Base-by-base conservation (phyloP, 1,140 invertebrate species). In the Bathynomus jamesi region DNA sequence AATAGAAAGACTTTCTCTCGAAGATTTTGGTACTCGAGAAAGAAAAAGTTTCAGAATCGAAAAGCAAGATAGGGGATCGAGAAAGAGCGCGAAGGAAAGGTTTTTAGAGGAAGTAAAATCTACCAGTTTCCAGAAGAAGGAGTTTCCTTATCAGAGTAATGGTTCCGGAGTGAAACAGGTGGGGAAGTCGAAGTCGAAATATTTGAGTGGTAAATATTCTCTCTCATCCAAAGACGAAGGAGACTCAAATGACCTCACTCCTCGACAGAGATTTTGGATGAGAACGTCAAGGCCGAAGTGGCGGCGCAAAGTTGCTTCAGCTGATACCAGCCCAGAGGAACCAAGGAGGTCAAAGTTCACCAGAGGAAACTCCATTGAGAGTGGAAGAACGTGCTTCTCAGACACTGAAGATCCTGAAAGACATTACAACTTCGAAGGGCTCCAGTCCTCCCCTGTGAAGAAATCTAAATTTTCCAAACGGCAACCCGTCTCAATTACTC, bases 311-410 rank as follows among this genome's bases (percentile, higher is more conserved):
- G 76, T 77, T 29, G 76, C 76, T 24, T 77, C 76, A 0, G 76
- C 76, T 17, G 76, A 77, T 53, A 77, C 76, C 3, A 77, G 76
- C 29, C 76, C 76, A 25, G 76, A 77, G 53, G 72, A 74, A 21
- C 70, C 76, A 21, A 67, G 73, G 8, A 29, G 76, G 29, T 61
- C 68, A 32, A 69, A 60, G 21, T 77, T 77, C 67, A 70, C 72
- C 17, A 71, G 76, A 17, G 76, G 76, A 21, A 67, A 64, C 32
- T 76, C 75, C 10, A 70, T 70, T 25, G 73, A 75, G 21, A 21
- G 40, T 28, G 69, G 69, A n/a, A 65, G 73, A 27, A 69, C 69
- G 7, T 71, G 73, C 46, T 69, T 70, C 21, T 75, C 73, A 17
- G 73, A 75, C 65, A 75, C 73, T 3, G 72, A 77, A 63, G 76